A percentile compares a stretch with the other conserved stretches of the same genome.
These are phyloP conservation scores for Limnodromus scolopaceus DNA, from an alignment of 2,797 vertebrate species.

Conservation along the genomic window DNA sequence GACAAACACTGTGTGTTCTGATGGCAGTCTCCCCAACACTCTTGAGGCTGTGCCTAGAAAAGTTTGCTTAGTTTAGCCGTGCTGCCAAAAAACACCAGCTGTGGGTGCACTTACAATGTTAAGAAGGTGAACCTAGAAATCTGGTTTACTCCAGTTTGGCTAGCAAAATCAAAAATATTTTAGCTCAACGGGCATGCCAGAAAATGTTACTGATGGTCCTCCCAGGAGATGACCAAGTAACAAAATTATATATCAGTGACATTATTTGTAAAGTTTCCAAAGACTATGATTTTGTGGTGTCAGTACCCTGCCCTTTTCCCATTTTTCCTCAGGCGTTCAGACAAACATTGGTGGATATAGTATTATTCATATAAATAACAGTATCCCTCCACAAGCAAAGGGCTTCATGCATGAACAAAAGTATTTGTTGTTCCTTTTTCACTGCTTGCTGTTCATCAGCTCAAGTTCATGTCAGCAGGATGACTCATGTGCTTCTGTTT, in stretches of 20 bases:
- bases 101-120: not conserved
- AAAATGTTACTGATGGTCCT: not conserved
- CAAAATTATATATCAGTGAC: not conserved
- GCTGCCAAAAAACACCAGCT: not conserved
- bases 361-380: conserved; percentile 12
- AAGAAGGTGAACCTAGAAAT: not conserved
- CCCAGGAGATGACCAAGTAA: not conserved
- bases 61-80: not conserved
- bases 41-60: not conserved
- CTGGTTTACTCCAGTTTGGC: not conserved
- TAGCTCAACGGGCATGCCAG: not conserved
- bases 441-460: not conserved
- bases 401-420: conserved; percentile 29
- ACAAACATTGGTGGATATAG: not conserved
- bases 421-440: conserved; percentile 28
- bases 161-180: not conserved
- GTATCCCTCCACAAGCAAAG: not conserved
- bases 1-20: not conserved
- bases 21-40: fast-evolving
- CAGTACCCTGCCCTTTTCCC: not conserved
- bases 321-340: conserved; percentile 14
- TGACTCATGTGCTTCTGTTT: conserved; percentile 41
- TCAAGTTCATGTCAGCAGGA: conserved; percentile 23
- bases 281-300: not conserved
- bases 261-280: not conserved